Evolutionary conservation across 2,113 vertebrate genomes (phyloP), one percentile per base, ranked within the genome.

Genomic region (Cromileptes altivelis): DNA sequence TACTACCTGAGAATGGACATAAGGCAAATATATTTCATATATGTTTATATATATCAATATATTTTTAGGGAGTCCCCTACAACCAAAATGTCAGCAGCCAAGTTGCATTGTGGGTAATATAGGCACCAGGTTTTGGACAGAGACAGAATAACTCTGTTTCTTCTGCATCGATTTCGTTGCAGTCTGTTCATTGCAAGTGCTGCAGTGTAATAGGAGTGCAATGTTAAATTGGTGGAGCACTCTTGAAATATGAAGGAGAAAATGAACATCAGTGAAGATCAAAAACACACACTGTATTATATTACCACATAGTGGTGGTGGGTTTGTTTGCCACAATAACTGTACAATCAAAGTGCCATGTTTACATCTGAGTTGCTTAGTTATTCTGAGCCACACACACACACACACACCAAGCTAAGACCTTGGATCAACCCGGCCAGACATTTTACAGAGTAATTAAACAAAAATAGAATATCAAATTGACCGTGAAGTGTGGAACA

Each of bases 381-480:
- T 78, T 53, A 68, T 67, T 18, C n/a, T 76, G 6, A 85, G 21
- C 52, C 65, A 69, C 45, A 69, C 47, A 52, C 42, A 74, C 45
- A 50, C 50, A 49, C 58, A 61, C 30, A 68, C 53, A 76, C n/a
- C 56, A 80, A 37, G 12, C 57, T 42, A 18, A 85, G 61, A 88
- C 33, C 53, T 68, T 84, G 69, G 67, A 74, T 49, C 60, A 64
- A 45, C 80, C 76, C 61, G 76, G 70, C 21, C 67, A 82, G 62
- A 83, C 52, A 71, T 30, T 80, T 73, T 81, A 45, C 42, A 74
- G 83, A 80, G 89, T 85, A 92, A 94, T 91, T 86, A 92, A 84
- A 85, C 78, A 77, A 79, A 88, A 90, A 84, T 47, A 70, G 82
- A 87, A 65, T 73, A 76, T 90, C 33, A 91, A 91, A 91, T 91